Evolutionary conservation across 2,888 invertebrate genomes (phyloP), one percentile per base, ranked within the genome.

Genomic region (Orgyia antiqua): DNA sequence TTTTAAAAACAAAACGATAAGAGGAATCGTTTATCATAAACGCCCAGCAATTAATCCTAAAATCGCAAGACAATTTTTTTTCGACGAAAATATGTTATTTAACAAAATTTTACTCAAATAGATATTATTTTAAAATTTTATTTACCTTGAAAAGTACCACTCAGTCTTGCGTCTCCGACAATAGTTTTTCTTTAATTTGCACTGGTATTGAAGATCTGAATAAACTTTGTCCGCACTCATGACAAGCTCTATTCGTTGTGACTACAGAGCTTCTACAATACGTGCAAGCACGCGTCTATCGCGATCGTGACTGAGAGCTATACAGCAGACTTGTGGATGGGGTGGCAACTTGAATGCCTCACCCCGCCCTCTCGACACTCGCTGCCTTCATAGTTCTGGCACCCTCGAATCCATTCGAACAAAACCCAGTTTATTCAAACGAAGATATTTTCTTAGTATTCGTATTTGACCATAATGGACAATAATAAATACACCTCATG

Each of bases 181-280:
- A 44, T 36, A 42, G 35, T 47, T 49, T 40, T 42, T 48, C 44
- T 47, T 58, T 72, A 71, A 72, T 53, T 59, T 60, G 51, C 56
- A 62, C 58, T 36, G 36, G 43, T 45, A 51, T 27, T n/a, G n/a
- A n/a, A n/a, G 33, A 47, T 56, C 39, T 52, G 50, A 46, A 62
- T 58, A 74, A 75, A 76, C 60, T 76, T 76, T 73, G 50, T 56
- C 51, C 70, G 74, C 57, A 62, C 56, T 54, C 72, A 73, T 74
- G 44, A 63, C 68, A 64, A 55, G 58, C 59, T 51, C 53, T 56
- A 51, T 42, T 34, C 52, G 45, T 42, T 26, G 31, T 20, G 17
- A 31, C 40, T 23, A 27, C 24, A 27, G 26, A 39, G 31, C 31
- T 39, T 23, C 26, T 30, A 18, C 28, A 21, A 29, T 47, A 39